Base-by-base conservation (phyloP, 2,797 vertebrate species). In the Catharus ustulatus region DNA sequence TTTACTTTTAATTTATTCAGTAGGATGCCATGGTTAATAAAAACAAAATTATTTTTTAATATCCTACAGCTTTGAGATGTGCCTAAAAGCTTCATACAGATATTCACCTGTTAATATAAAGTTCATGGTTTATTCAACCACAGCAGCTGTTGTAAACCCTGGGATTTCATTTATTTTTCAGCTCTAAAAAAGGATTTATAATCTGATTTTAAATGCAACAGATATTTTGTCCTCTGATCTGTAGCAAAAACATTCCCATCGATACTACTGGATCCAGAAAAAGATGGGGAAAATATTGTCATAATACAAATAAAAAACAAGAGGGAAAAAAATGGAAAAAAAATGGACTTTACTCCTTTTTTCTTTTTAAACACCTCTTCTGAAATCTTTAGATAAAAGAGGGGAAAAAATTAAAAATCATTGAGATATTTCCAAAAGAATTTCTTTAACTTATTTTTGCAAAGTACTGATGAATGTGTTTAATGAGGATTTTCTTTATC, bases 61-160 rank as follows among this genome's bases (percentile, higher is more conserved):
- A 95, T 93, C 76, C 30, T 87, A 64, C 71, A 78, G 40, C 66
- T 96, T 83, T 87, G 78, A 93, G 46, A 87, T 93, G 51, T 84
- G 79, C 89, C 81, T 95, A 73, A 89, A 94, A 42, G 73, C 54
- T 91, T 93, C 87, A 58, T 59, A 90, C 40, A 91, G 62, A 88
- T 88, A 94, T 52, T 92, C 38, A 46, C 69, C 36, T 87, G 58
- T 91, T 84, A 95, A 95, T 93, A 95, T 80, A 89, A 93, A 93
- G 83, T 96, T 97, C 81, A 95, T 96, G 87, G 91, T 93, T 97
- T 96, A 91, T 91, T 92, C 69, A 97, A 48, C 52, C 48, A 87
- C 55, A 95, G 80, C 57, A 96, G 42, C 74, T 95, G 88, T 89
- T 97, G 59, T 54, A 97, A 96, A 95, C 51, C 15, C 71, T 84